Base-by-base conservation (phyloP, 1,140 invertebrate species). In the Paralvinella palmiformis region DNA sequence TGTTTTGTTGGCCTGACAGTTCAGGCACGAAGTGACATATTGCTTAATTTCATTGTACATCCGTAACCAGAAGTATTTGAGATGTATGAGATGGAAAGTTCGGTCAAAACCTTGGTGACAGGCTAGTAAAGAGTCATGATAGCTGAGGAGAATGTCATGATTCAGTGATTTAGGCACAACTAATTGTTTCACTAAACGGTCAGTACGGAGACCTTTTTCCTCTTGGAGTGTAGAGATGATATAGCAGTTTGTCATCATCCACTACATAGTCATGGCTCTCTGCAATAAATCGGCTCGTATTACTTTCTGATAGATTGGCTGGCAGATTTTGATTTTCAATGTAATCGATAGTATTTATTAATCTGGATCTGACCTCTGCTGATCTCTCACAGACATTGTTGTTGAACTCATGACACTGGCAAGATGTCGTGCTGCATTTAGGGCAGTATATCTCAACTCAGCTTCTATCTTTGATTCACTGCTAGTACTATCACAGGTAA, bases 51-150 rank as follows among this genome's bases (percentile, higher is more conserved):
- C 44, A 24, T 65, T 52, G 41, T 62, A 65, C 71, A 72, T 71
- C 41, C 48, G 56, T 15, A 66, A 66, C 61, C 60, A 72, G 24
- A 45, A 72, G 53, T 69, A 72, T 27, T 69, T 71, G 17, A 59
- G 37, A 44, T 58, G 29, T n/a, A 71, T 58, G 31, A 62, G 31
- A 7, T 37, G 17, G 35, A 52, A 63, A 4, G 63, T 68, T 44
- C 59, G 64, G 44, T 67, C 66, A 31, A 69, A 24, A 13, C 69
- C 69, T 58, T 67, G 60, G 59, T 72, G 69, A 48, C 56, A 66
- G 15, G 64, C 67, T 27, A 67, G 65, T 48, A 63, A 4, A 45
- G 62, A 62, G 45, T 72, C 71, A 70, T 70, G 71, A 24, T 65
- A 72, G 35, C 55, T 7, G 1, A 6, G 10, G n/a, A 67, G 32